Conservation (phyloP, 2,797 vertebrate genomes). For the Labeo calbasu region DNA sequence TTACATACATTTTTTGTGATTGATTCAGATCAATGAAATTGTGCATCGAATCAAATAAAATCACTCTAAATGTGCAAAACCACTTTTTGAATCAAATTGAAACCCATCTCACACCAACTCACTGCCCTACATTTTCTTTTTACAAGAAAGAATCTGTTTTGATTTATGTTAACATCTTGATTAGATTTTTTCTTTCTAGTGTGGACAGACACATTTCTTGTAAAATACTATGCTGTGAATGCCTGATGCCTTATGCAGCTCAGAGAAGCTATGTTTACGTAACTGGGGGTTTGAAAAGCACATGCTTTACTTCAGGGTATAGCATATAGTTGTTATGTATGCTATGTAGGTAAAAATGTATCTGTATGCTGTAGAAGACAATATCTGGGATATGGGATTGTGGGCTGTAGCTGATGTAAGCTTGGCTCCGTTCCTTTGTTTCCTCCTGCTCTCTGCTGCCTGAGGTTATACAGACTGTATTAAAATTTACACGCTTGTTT, state of each 20-base stretch:
- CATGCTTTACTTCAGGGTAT: constrained; percentile 10
- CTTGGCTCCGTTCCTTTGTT: constrained; percentile 2
- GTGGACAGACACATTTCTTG: not conserved
- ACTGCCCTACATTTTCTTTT: not conserved
- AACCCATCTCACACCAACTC: not conserved
- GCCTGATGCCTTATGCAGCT: not conserved
- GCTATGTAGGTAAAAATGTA: not conserved
- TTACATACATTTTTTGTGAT: not conserved
- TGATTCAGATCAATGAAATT: not conserved
- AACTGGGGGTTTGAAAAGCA: constrained; percentile 10
- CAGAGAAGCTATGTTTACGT: not conserved
- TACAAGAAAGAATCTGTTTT: not conserved
- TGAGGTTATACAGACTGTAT: constrained; percentile 23
- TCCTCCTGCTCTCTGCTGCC: not conserved
- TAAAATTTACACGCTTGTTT: constrained; percentile 32
- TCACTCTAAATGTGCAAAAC: not conserved
- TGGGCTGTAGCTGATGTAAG: not conserved
- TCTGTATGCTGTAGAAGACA: not conserved
- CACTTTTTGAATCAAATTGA: not conserved
- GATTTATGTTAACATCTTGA: not conserved
- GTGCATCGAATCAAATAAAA: not conserved
- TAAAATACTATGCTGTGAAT: not conserved
- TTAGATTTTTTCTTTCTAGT: not conserved
- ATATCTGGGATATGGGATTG: constrained; percentile 16
- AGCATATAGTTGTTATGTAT: not conserved